phyloP scores from a whole-genome alignment of 2,113 vertebrate species.

The Halcyon malimbica region DNA sequence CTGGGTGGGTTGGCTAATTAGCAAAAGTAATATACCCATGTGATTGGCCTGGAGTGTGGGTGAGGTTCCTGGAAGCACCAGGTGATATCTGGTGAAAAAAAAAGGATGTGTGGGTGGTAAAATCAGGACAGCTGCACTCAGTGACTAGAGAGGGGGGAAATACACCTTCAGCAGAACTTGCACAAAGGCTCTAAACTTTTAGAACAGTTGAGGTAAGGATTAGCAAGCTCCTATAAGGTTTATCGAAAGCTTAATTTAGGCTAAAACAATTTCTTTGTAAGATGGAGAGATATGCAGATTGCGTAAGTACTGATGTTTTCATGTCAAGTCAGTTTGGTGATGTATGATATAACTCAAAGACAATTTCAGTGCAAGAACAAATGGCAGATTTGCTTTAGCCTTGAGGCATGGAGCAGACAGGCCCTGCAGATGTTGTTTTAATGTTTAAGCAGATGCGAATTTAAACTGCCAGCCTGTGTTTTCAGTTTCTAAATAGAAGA shows the following conservation, averaged over 20 bases:
- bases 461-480: background rate
- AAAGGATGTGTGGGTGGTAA: conserved; percentile 58
- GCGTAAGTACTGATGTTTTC: background rate
- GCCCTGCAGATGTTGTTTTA: background rate
- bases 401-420: background rate
- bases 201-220: background rate
- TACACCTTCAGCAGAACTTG: background rate
- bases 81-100: conserved; percentile 55
- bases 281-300: conserved; percentile 20
- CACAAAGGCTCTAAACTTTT: background rate
- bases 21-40: conserved; percentile 42
- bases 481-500: background rate
- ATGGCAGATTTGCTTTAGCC: background rate
- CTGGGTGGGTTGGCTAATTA: conserved; percentile 63
- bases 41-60: conserved; percentile 69
- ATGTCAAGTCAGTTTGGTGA: background rate
- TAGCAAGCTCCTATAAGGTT: background rate
- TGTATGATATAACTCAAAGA: background rate
- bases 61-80: conserved; percentile 55
- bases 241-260: conserved; percentile 26
- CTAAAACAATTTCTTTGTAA: conserved; percentile 17
- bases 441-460: background rate
- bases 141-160: conserved; percentile 6
- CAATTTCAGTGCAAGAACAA: background rate
- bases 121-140: conserved; percentile 54